These are phyloP conservation scores for Cathartes aura DNA, from an alignment of 2,113 vertebrate species.

Conservation along the genomic window DNA sequence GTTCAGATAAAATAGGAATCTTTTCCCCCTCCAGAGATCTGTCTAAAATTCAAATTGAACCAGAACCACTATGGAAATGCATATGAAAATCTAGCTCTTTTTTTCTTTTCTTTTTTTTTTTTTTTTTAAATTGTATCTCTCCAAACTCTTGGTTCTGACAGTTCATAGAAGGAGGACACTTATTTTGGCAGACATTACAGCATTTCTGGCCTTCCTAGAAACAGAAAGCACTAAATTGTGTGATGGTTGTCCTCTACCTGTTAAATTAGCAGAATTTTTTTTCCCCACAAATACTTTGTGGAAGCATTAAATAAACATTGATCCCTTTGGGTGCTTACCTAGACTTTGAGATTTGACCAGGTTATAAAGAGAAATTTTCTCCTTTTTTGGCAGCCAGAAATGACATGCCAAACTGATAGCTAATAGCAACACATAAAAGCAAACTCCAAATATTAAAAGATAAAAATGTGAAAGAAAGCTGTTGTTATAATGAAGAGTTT, in stretches of 20 bases:
- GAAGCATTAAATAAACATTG: not conserved
- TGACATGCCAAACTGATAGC: not conserved
- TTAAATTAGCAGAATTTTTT: not conserved
- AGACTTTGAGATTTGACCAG: not conserved
- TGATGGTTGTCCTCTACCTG: not conserved
- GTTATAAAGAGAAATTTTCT: not conserved
- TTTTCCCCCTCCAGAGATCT: not conserved
- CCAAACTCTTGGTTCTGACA: not conserved
- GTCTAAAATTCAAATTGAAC: conserved; percentile 7
- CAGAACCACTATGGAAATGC: not conserved
- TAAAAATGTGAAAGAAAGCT: conserved; percentile 13
- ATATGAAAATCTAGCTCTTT: not conserved
- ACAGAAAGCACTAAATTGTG: not conserved
- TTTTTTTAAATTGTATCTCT: not conserved
- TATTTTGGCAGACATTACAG: not conserved
- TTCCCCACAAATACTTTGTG: not conserved
- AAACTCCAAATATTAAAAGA: conserved; percentile 19
- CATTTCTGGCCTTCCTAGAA: not conserved
- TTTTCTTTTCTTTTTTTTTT: too few relatives aligned
- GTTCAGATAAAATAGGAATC: conserved; percentile 1
- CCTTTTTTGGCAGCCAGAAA: not conserved
- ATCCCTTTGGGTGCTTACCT: not conserved
- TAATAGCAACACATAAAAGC: not conserved
- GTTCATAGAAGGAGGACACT: not conserved
- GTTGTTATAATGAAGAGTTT: conserved; percentile 10